Evolutionary conservation across 1,140 invertebrate genomes (phyloP).

Genomic region (Camponotus pennsylvanicus): DNA sequence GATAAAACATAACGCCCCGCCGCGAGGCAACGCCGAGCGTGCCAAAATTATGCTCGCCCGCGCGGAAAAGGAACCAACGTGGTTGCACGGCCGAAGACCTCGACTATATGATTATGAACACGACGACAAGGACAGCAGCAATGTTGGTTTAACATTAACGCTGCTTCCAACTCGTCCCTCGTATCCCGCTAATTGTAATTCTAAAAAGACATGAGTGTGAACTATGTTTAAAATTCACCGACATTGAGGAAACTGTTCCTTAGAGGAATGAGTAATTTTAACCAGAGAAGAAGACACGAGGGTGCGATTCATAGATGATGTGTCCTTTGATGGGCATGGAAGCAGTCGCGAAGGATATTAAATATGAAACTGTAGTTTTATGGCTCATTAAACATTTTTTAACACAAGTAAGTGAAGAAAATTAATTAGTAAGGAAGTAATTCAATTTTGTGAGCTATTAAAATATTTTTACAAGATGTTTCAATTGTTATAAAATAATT

Average conservation of each 20-base stretch:
- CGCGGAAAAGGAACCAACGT: constrained; percentile 64
- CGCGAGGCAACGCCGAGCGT: constrained; percentile 68
- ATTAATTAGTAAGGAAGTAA: no score
- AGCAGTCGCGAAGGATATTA: neutral
- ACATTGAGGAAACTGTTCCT: constrained; percentile 5
- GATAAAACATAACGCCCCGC: constrained; percentile 68
- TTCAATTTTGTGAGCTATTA: neutral
- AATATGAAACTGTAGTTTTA: constrained; percentile 7
- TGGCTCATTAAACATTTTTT: neutral
- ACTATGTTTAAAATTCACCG: constrained; percentile 7
- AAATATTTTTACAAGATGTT: neutral
- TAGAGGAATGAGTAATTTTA: constrained; percentile 52
- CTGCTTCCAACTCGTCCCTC: neutral
- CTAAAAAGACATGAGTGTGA: constrained; percentile 1
- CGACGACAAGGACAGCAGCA: constrained; percentile 30
- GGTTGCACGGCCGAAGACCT: constrained; percentile 81
- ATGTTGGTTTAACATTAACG: neutral
- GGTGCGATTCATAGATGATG: constrained; percentile 11
- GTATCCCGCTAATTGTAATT: constrained; percentile 11
- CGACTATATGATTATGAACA: constrained; percentile 58
- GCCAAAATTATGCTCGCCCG: constrained; percentile 82
- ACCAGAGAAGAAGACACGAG: neutral
- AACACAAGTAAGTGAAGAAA: neutral
- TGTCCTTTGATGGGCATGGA: constrained; percentile 37
- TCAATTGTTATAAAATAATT: constrained; percentile 15